Evolutionary conservation across 2,797 vertebrate genomes (phyloP), one percentile per base, ranked within the genome.

Genomic region (Florisuga fusca): DNA sequence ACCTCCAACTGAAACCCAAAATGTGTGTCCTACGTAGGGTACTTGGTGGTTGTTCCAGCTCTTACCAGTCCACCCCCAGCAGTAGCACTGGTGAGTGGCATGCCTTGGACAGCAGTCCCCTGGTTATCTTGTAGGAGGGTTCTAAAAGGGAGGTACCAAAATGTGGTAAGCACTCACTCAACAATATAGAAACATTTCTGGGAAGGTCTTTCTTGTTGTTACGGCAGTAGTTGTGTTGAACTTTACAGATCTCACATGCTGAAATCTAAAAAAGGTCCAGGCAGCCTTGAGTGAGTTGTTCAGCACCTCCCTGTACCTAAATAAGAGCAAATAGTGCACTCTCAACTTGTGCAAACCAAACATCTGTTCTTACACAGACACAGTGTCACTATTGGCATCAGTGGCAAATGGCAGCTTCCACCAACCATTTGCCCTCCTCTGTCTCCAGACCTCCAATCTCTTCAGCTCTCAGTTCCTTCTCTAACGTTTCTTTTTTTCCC

Each of bases 1-100:
- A 0, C 15, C 61, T 27, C 26, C 46, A 1, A 0, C 3, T 27
- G 36, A 36, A 46, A 55, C 5, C 0, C 0, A 71, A 68, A 73
- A 26, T 4, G 7, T 31, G 22, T 27, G 36, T 36, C 36, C 36
- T 36, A 36, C 36, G 36, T 36, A 36, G 36, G 36, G 36, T 41
- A 1, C 20, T 33, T 7, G 45, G 15, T 55, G 36, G 19, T 6
- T 84, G 31, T 57, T 25, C 45, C 53, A 80, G 33, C 26, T 53
- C 68, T 72, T 25, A 48, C 29, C 53, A 41, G 48, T 27, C 57
- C 36, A 4, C 14, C 14, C 31, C 8, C 50, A 33, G 29, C 1
- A 1, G 6, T 54, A 53, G 58, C 3, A 7, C 33, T 10, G 29
- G 21, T n/a, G 78, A 36, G 2, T 25, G 59, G 36, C 57, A 41